phyloP scores from a whole-genome alignment of 1,140 invertebrate genomes.

The Octopus sinensis region DNA sequence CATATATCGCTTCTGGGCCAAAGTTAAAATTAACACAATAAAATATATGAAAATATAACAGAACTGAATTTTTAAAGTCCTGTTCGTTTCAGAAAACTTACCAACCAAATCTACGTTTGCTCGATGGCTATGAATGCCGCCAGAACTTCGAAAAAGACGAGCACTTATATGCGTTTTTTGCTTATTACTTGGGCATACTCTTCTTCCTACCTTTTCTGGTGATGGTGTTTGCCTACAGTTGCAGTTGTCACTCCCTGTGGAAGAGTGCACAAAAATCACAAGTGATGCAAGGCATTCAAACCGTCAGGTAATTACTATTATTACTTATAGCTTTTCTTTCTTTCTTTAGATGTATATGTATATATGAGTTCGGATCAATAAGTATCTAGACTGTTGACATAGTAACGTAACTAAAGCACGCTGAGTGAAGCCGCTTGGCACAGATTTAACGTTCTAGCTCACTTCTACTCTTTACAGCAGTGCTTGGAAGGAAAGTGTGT shows the following conservation, averaged over 20 bases:
- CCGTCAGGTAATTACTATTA: not conserved
- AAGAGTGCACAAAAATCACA: slow-evolving; percentile 18
- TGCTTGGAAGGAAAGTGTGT: no score
- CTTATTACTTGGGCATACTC: slow-evolving; percentile 22
- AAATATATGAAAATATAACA: no score
- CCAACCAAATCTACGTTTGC: not conserved
- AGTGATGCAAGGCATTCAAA: slow-evolving; percentile 16
- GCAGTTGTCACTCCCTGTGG: slow-evolving; percentile 22
- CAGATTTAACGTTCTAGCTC: no score
- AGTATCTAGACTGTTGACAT: not conserved
- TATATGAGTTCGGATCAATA: no score
- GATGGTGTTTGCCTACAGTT: slow-evolving; percentile 23
- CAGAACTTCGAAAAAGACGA: slow-evolving; percentile 2
- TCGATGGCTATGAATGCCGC: not conserved
- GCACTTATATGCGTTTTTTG: slow-evolving; percentile 20
- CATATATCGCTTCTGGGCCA: no score
- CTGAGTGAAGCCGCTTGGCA: no score
- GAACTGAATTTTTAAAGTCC: no score
- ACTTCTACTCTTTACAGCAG: no score
- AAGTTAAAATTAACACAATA: no score
- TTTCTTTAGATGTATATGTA: no score
- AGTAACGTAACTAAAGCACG: not conserved
- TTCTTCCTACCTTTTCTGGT: slow-evolving; percentile 21
- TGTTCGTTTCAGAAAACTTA: slow-evolving; percentile 21
- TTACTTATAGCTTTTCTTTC: not conserved